These are phyloP conservation scores for Plagodis dolabraria DNA, from an alignment of 2,888 invertebrate species.

Conservation along the genomic window DNA sequence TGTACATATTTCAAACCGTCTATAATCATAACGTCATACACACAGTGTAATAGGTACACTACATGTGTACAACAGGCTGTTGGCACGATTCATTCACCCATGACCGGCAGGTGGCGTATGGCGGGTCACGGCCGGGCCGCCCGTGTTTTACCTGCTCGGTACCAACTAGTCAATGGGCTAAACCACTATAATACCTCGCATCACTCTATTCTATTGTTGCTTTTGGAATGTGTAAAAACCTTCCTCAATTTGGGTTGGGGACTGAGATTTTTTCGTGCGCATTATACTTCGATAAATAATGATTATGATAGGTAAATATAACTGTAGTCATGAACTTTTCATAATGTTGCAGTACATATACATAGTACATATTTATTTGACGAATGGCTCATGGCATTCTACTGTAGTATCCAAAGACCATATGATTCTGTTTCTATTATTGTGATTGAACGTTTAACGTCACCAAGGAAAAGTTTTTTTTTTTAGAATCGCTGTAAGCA, in stretches of 20 bases:
- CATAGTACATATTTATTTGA: too few species aligned
- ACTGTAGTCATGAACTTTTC: not conserved
- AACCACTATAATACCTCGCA: constrained; percentile 1
- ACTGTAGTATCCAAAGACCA: too few species aligned
- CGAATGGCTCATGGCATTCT: too few species aligned
- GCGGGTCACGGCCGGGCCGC: constrained; percentile 45
- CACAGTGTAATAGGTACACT: constrained; percentile 20
- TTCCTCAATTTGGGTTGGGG: not conserved
- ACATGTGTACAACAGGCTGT: constrained; percentile 12
- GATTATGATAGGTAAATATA: not conserved
- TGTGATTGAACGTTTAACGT: too few species aligned
- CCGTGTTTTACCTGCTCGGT: constrained; percentile 29
- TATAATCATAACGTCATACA: not conserved
- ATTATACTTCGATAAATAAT: not conserved
- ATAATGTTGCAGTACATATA: too few species aligned
- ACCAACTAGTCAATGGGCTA: constrained; percentile 15
- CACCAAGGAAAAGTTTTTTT: too few species aligned
- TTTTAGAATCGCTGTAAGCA: too few species aligned
- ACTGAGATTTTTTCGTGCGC: not conserved
- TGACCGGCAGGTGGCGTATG: constrained; percentile 55
- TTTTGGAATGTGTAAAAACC: constrained; percentile 14
- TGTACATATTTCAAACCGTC: too few species aligned
- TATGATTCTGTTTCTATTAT: too few species aligned
- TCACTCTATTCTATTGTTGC: constrained; percentile 12
- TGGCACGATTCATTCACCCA: constrained; percentile 45